Base-by-base conservation (phyloP, 2,113 vertebrate genomes). In the Naja naja region DNA sequence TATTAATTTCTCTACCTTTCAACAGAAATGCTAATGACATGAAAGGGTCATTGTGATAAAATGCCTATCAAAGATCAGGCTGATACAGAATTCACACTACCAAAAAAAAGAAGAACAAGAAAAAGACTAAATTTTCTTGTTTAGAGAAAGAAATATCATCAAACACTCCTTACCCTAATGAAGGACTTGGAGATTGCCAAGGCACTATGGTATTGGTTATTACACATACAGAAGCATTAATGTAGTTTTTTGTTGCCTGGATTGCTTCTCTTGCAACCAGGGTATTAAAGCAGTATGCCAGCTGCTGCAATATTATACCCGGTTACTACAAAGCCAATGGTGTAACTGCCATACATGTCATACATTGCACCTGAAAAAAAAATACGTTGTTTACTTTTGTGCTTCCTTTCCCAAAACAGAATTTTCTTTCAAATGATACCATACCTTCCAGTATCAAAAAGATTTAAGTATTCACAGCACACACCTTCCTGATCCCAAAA, bases 261-360 rank as follows among this genome's bases (percentile, higher is more conserved):
- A 49, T n/a, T 88, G 94, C 30, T 88, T 69, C 55, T n/a, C 43
- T 60, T 92, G 89, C 47, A 91, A 86, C 43, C 88, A 25, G 10
- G 95, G 95, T 87, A 96, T 96, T 30, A 95, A 88, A 91, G 93
- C 94, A 96, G 92, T 47, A 96, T 93, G 54, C 93, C 85, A 58
- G 93, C 93, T 85, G 95, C 94, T 39, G 43, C 89, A 90, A 96
- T 45, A 52, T 94, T 93, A 45, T 93, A 81, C 9, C 95, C 95
- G 3, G 93, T 94, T 53, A 95, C 95, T 90, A 96, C 30, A 86
- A 96, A 96, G 85, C 95, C 95, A 90, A 94, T 87, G 58, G 91
- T 95, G 53, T 96, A 95, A 89, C 55, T 96, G 47, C 95, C 95
- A 11, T 85, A 89, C 0, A 91, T n/a, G 81, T 96, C 95, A 89